Evolutionary conservation across 2,113 vertebrate species (phyloP), one percentile per base, ranked within the genome.

Genomic region (Ceyx cyanopectus): DNA sequence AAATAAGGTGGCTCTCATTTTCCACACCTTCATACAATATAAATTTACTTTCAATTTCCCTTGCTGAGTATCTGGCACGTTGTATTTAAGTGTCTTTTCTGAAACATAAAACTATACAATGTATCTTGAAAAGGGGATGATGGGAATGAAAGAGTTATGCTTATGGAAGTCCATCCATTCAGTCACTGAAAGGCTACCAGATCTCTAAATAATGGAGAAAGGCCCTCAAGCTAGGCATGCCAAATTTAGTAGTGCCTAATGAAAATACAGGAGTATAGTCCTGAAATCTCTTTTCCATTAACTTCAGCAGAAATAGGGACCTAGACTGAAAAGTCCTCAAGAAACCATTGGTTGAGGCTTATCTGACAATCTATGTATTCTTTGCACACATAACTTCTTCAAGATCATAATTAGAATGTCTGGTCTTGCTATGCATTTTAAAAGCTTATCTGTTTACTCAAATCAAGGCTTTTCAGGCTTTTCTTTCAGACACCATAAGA

Each of bases 181-280:
- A 89, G 66, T 48, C 56, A 87, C 79, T 93, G 79, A 56, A 85
- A 92, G 84, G 43, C 79, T 93, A 96, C 92, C 81, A 93, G 92
- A 89, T 67, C 63, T 89, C 93, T 96, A 89, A 96, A 96, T 95
- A 96, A 95, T 93, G 75, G 61, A 94, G 61, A 89, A 89, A 80
- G 78, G 84, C 92, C 92, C 92, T 96, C 72, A 85, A 96, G 94
- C 91, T 91, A 95, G 34, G 53, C 46, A 83, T 57, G 92, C 91
- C 95, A 95, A 93, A 95, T 95, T 96, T 96, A 95, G 95, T 89
- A 96, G 74, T 5, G 1, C 70, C 87, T 93, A 94, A 96, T 96
- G 91, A 96, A 96, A 95, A 93, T 89, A 94, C 30, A 92, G 57
- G 43, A 93, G 54, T n/a, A 79, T 86, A 91, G 78, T 82, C 63